Conservation (phyloP, 2,113 vertebrate species). For the Trematocara marginatum region DNA sequence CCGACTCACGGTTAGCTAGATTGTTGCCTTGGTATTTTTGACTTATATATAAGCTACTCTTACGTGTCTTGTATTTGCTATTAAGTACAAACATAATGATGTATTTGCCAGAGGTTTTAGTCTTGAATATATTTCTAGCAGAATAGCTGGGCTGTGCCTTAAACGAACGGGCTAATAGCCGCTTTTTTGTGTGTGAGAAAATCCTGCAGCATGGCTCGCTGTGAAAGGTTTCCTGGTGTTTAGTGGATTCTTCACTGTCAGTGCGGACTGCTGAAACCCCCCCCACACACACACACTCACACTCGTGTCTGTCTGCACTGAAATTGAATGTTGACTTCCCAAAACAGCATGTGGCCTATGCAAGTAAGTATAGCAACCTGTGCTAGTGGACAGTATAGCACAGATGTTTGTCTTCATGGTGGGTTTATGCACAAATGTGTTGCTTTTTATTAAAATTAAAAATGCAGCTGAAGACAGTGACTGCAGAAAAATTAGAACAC, state of each 20-base stretch:
- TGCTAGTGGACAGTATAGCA: neutral
- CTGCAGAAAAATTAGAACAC: neutral
- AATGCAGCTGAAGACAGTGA: neutral
- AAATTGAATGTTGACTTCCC: neutral
- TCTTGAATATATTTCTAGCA: neutral
- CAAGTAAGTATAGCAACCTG: neutral
- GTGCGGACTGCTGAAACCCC: neutral
- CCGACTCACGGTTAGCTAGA: neutral
- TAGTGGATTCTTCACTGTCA: neutral
- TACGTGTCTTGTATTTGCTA: neutral
- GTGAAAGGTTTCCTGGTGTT: neutral
- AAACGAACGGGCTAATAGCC: rapidly evolving
- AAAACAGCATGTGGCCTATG: neutral
- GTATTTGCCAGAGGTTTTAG: neutral
- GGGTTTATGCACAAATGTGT: neutral
- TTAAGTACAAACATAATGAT: neutral
- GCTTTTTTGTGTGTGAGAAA: neutral
- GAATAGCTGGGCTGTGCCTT: neutral
- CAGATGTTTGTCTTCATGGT: neutral
- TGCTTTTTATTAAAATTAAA: neutral
- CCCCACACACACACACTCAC: neutral
- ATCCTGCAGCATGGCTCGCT: neutral
- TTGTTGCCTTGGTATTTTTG: neutral
- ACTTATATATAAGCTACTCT: neutral
- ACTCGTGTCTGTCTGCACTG: neutral